phyloP scores from a whole-genome alignment of 2,888 invertebrate species.

The Hermodice carunculata region DNA sequence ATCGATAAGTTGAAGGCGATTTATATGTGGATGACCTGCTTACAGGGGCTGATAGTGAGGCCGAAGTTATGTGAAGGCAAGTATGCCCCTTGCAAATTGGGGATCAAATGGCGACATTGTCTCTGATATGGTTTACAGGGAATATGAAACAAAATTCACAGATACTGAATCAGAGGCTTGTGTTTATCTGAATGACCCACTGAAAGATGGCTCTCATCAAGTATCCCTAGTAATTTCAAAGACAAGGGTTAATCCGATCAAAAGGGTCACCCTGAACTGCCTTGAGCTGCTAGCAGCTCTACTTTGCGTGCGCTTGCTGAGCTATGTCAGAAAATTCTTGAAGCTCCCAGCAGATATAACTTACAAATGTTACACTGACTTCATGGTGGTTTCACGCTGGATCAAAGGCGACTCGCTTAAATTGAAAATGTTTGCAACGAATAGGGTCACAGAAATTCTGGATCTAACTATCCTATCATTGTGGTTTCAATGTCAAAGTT shows the following conservation, averaged over 20 bases:
- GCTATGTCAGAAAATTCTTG: slow-evolving; percentile 34
- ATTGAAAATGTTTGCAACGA: not conserved
- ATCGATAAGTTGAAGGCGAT: too few relatives aligned
- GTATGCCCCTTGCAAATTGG: too few relatives aligned
- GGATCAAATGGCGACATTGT: too few relatives aligned
- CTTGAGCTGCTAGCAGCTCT: slow-evolving; percentile 34
- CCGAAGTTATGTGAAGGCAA: too few relatives aligned
- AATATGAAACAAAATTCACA: too few relatives aligned
- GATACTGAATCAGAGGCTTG: too few relatives aligned
- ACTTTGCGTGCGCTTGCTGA: slow-evolving; percentile 25
- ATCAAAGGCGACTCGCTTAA: not conserved
- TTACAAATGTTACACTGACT: slow-evolving; percentile 36
- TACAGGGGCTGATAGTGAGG: too few relatives aligned
- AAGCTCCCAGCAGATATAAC: slow-evolving; percentile 28
- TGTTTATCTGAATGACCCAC: too few relatives aligned
- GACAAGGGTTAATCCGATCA: slow-evolving; percentile 42
- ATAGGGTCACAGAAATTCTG: not conserved
- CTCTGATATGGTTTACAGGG: too few relatives aligned
- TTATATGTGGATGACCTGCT: too few relatives aligned
- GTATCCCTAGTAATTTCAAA: slow-evolving; percentile 28
- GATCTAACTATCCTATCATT: not conserved
- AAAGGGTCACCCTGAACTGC: slow-evolving; percentile 38
- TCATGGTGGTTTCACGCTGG: not conserved
- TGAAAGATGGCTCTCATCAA: not conserved
- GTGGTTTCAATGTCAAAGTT: not conserved